Base-by-base conservation (phyloP, 2,888 invertebrate genomes). In the Stictocephala bisonia region DNA sequence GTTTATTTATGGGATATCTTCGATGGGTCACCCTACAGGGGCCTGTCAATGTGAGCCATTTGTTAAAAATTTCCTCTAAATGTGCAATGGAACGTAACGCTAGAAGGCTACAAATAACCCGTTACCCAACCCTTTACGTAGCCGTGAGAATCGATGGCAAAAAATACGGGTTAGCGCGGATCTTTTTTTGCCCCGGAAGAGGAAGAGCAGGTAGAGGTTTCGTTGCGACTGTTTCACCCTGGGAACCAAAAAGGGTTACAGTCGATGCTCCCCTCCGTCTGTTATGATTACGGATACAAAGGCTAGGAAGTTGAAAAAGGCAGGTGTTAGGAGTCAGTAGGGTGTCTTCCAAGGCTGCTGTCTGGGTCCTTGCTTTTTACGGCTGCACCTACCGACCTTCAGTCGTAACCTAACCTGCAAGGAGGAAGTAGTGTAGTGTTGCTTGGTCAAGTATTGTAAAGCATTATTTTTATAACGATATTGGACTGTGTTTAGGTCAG, bases 21-120 rank as follows among this genome's bases (percentile, higher is more conserved):
- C 11, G 6, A 31, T 31, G 11, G 6, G 11, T 6, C 11, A 6
- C 35, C 7, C 7, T 31, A 31, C 6, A 31, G 31, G 53, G 51
- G 35, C 40, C 69, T 69, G 69, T 69, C 69, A 69, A 71, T 48
- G 35, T 40, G 58, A 31, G 58, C 70, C 70, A 71, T 71, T 71
- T 71, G 58, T 71, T 71, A 71, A 71, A 71, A 71, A 71, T 71
- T 71, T 29, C 48, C 56, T 40, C 35, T 29, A 56, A 70, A 70
- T 26, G 70, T 58, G 56, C 70, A 71, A 71, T 71, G 70, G 58
- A 58, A 71, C 70, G 70, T 44, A 71, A 71, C 58, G 20, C 24
- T n/a, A 27, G 70, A 20, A 35, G 58, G 40, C 70, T 56, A 58
- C 58, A 58, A 35, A 58, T 48, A 71, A 71, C 70, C 70, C 70